These are phyloP conservation scores for Ostrea denselamellosa DNA, from an alignment of 1,140 invertebrate genomes.

Conservation along the genomic window DNA sequence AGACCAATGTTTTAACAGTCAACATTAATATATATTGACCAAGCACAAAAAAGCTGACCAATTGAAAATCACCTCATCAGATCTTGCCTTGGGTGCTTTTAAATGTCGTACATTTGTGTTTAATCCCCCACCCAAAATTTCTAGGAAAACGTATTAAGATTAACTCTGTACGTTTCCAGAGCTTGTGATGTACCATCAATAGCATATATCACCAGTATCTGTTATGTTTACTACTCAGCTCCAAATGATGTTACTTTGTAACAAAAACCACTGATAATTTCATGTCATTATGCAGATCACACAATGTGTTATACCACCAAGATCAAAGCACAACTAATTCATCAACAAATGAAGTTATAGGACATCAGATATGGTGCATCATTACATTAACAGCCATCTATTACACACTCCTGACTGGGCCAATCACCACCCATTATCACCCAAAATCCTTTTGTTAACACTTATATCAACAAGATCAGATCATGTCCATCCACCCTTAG, in stretches of 20 bases:
- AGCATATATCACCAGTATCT: background rate
- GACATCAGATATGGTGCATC: background rate
- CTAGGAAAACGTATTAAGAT: no score
- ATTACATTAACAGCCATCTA: background rate
- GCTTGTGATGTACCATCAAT: no score
- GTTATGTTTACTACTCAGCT: no score
- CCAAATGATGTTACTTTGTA: background rate
- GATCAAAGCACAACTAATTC: slow-evolving; percentile 3
- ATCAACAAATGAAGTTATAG: background rate
- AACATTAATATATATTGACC: no score
- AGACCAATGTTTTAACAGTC: background rate
- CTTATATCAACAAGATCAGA: slow-evolving; percentile 10
- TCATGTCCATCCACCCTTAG: slow-evolving; percentile 22
- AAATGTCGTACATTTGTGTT: no score
- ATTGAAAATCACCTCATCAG: no score
- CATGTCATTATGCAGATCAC: background rate
- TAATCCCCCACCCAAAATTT: no score
- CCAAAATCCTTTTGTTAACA: slow-evolving; percentile 3
- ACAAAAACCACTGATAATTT: background rate
- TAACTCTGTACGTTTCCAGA: no score
- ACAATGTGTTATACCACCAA: background rate
- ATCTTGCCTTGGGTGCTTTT: no score
- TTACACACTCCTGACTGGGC: background rate
- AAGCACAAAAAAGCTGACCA: no score
- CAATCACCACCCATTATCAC: background rate